Conservation (phyloP, 2,888 invertebrate genomes). For the Aplocera efformata region DNA sequence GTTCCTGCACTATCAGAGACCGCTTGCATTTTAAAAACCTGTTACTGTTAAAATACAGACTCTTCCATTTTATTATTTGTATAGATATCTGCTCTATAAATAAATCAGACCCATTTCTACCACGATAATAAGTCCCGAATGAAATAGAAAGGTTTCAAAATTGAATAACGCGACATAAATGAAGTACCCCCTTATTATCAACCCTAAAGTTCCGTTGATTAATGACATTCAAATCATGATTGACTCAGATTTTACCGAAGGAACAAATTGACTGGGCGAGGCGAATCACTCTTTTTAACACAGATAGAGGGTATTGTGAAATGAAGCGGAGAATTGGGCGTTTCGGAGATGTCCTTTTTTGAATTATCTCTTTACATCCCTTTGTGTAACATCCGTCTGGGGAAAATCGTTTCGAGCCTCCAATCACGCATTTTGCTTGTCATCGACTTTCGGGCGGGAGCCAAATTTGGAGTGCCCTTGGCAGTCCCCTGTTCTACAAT, state of each 20-base stretch:
- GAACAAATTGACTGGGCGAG: constrained; percentile 37
- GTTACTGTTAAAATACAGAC: too few relatives aligned
- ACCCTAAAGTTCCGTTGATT: constrained; percentile 10
- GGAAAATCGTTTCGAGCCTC: constrained; percentile 29
- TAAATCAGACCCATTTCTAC: too few relatives aligned
- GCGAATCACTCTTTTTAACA: constrained; percentile 39
- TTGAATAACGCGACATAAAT: background rate
- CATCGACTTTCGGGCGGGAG: constrained; percentile 14
- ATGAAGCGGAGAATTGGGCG: constrained; percentile 40
- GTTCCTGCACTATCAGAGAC: too few relatives aligned
- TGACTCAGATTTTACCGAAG: constrained; percentile 24
- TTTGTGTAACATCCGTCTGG: constrained; percentile 31
- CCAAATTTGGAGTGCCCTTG: background rate
- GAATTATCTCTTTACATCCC: constrained; percentile 34
- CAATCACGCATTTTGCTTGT: constrained; percentile 28
- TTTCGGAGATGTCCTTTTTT: constrained; percentile 35
- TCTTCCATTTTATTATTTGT: too few relatives aligned
- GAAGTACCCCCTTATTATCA: constrained; percentile 4
- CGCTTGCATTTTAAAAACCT: too few relatives aligned
- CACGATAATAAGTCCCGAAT: background rate
- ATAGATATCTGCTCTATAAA: too few relatives aligned
- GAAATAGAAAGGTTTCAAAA: background rate
- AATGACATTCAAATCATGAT: constrained; percentile 26
- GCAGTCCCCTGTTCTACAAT: too few relatives aligned
- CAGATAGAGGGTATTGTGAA: constrained; percentile 30